phyloP scores from a whole-genome alignment of 1,140 invertebrate species.

The Sitophilus oryzae region DNA sequence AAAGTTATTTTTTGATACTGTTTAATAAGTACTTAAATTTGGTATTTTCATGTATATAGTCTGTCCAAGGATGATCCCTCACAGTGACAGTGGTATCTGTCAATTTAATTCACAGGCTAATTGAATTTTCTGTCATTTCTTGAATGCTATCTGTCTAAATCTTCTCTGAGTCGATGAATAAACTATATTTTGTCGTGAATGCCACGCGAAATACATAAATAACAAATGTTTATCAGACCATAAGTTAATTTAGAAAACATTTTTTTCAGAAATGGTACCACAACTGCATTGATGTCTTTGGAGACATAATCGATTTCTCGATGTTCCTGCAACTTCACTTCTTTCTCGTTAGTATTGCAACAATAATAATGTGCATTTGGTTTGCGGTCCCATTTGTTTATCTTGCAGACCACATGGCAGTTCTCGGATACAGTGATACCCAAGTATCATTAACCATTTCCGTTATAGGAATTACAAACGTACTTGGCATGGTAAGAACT shows the following conservation, averaged over 20 bases:
- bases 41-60: no score
- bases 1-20: no score
- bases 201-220: neutral
- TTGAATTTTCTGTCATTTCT: no score
- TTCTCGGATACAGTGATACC: conserved; percentile 58
- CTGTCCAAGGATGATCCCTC: no score
- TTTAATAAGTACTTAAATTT: no score
- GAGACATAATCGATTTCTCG: conserved; percentile 68
- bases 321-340: conserved; percentile 75
- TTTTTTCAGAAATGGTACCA: conserved; percentile 67
- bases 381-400: conserved; percentile 89
- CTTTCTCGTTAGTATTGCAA: conserved; percentile 72
- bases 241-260: neutral
- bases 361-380: conserved; percentile 80
- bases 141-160: no score
- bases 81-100: no score
- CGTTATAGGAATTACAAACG: conserved; percentile 78
- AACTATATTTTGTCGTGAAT: no score
- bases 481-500: conserved; percentile 71
- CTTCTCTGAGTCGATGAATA: no score
- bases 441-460: conserved; percentile 70
- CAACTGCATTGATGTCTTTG: conserved; percentile 61
- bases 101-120: no score
- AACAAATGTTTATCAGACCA: neutral
- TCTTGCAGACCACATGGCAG: conserved; percentile 65